A percentile compares a stretch with the other conserved stretches of the same genome.
These are phyloP conservation scores for Polyploca ridens DNA, from an alignment of 2,888 invertebrate species.

Conservation along the genomic window DNA sequence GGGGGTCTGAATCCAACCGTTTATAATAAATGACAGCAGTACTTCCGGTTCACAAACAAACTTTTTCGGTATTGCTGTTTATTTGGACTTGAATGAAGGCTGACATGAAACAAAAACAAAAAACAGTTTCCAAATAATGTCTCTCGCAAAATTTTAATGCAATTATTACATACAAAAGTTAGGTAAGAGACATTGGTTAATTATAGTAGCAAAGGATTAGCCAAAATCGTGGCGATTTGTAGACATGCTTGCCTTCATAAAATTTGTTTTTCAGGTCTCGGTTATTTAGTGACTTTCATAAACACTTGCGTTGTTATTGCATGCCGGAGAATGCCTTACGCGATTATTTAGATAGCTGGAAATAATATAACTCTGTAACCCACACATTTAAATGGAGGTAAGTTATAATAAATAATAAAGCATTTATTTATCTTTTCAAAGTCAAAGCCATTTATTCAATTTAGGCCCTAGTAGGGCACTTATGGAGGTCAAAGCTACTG, in stretches of 20 bases:
- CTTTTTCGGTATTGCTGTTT: conserved; percentile 21
- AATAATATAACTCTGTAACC: conserved; percentile 28
- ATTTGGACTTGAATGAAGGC: conserved; percentile 50
- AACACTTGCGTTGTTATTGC: conserved; percentile 45
- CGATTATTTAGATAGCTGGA: conserved; percentile 42
- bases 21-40: not conserved
- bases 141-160: conserved; percentile 77
- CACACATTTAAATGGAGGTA: conserved; percentile 68
- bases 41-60: conserved; percentile 26
- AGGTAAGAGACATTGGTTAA: conserved; percentile 44
- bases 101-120: conserved; percentile 77
- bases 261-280: conserved; percentile 59
- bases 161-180: conserved; percentile 62
- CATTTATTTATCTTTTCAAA: no score
- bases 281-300: conserved; percentile 48
- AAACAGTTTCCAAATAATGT: conserved; percentile 75
- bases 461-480: no score
- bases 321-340: conserved; percentile 53
- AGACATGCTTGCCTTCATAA: conserved; percentile 46
- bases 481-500: no score
- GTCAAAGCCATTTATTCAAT: no score
- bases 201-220: conserved; percentile 17
- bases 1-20: no score
- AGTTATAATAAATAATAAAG: no score
- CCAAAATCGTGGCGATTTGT: conserved; percentile 17